Base-by-base conservation (phyloP, 2,888 invertebrate genomes). In the Philonicus albiceps region DNA sequence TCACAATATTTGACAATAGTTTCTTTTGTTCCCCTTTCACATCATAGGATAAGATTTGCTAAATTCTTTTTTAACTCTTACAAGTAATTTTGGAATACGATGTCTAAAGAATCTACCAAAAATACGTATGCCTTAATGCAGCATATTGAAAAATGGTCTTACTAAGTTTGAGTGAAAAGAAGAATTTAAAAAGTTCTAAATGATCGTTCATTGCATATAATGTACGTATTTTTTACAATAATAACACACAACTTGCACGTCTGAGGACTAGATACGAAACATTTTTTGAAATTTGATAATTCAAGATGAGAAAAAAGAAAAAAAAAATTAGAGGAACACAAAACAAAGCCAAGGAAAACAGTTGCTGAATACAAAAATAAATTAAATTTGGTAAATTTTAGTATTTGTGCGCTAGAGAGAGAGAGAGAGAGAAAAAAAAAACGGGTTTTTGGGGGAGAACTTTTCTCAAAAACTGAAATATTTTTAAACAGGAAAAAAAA, bases 301-400 rank as follows among this genome's bases (percentile, higher is more conserved):
- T 55, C 16, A 40, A 76, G 22, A 76, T 5, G 5, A 76, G 88
- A 86, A 88, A 40, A 7, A 27, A 27, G 8, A 64, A 19, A 64
- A n/a, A 74, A 64, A n/a, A 74, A 75, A 30, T 93, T 93, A 91
- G 87, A 89, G 30, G 87, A 74, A 16, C 85, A 75, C 0, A 64
- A 7, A 64, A 64, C 22, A 64, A 64, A 43, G 19, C 64, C 64
- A 64, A 64, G 64, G 22, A 64, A 64, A 64, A 64, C 89, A 87
- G 90, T 90, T 86, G 88, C 80, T 49, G 91, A 90, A 87, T 89
- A 89, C 27, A 91, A 74, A 75, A 80, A 55, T 83, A 53, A 64
- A 88, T 89, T 7, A 86, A 87, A 80, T 88, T 83, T 27, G 89
- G 22, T 43, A 53, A 76, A 22, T 64, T 64, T 22, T 55, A 55